Base-by-base conservation (phyloP, 2,888 invertebrate genomes). In the Drepana falcataria region DNA sequence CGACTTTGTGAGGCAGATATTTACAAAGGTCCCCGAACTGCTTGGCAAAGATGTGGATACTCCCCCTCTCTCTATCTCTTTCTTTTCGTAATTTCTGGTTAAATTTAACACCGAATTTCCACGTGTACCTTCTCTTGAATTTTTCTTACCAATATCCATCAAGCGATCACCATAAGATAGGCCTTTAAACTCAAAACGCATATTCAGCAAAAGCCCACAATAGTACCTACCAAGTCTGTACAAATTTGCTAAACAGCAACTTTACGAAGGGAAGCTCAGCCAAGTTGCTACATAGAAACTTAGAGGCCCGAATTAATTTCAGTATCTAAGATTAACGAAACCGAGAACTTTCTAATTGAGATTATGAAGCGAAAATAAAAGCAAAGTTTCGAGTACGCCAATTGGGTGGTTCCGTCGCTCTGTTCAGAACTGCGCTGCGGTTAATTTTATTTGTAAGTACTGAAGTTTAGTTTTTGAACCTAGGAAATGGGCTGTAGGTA, bases 281-380 rank as follows among this genome's bases (percentile, higher is more conserved):
- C 35, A 51, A 40, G 41, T 34, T 51, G 51, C 9, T 51, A 51
- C 40, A 51, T 41, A 51, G 49, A 35, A 49, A 49, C 49, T 49
- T 49, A 49, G 40, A 66, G 64, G 59, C 57, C 59, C 57, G 55
- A 66, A 66, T 68, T 70, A 66, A 75, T 75, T 73, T 67, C 64
- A 66, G 67, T 58, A 64, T 60, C 67, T 59, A 47, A 58, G 64
- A 69, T 71, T 69, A 65, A 63, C 59, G 57, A 54, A 59, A 62
- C 57, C 47, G 56, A 55, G 64, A 77, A 77, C 69, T 81, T 74
- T 69, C 61, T 77, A 78, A 78, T 77, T 75, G 75, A 66, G 68
- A 77, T 79, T 77, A 78, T 75, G 65, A 71, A 67, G 68, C 62
- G 61, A 67, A 73, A 67, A 69, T 72, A 65, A 69, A 69, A 69